Conservation (phyloP, 2,888 invertebrate species). For the Andrena hattorfiana region DNA sequence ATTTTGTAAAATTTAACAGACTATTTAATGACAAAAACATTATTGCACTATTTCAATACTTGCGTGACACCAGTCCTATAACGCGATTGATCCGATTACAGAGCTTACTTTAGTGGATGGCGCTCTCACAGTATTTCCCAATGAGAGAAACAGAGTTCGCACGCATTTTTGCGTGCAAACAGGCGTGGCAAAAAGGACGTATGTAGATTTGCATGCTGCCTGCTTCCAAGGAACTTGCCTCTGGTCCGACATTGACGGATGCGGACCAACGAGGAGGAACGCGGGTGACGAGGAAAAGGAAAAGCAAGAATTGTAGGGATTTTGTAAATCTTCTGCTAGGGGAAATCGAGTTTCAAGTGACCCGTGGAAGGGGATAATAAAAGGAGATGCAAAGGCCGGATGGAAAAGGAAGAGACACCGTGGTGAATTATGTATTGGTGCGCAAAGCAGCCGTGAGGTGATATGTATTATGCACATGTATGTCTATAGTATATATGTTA, state of each 20-base stretch:
- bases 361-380: slow-evolving; percentile 36
- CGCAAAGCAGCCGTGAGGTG: slow-evolving; percentile 5
- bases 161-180: slow-evolving; percentile 46
- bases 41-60: no score
- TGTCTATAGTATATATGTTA: background rate
- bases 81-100: no score
- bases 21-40: no score
- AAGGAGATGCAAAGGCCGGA: slow-evolving; percentile 20
- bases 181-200: slow-evolving; percentile 33
- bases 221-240: slow-evolving; percentile 44
- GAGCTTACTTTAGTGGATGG: no score
- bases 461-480: background rate
- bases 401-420: background rate
- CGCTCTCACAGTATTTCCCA: no score
- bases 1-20: no score
- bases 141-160: slow-evolving; percentile 10
- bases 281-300: slow-evolving; percentile 7
- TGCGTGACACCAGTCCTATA: no score
- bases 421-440: slow-evolving; percentile 45
- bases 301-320: slow-evolving; percentile 30
- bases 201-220: slow-evolving; percentile 38
- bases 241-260: slow-evolving; percentile 56
- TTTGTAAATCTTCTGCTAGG: slow-evolving; percentile 54
- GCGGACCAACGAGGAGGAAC: slow-evolving; percentile 42
- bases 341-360: slow-evolving; percentile 55